phyloP scores from a whole-genome alignment of 2,888 invertebrate genomes.

The Loripinus fragilis region DNA sequence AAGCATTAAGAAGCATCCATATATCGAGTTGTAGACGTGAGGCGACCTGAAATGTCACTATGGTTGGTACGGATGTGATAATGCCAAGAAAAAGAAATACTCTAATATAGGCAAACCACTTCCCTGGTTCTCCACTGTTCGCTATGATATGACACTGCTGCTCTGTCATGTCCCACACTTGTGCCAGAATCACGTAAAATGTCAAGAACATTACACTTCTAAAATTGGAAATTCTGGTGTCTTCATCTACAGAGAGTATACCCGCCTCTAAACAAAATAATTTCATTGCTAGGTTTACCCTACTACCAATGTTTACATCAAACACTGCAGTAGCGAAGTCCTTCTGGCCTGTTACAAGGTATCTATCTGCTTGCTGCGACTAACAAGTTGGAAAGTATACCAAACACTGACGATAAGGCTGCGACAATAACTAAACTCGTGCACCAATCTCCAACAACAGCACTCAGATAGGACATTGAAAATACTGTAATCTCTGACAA shows the following conservation, averaged over 20 bases:
- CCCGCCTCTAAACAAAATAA: background rate
- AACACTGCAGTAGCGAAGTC: background rate
- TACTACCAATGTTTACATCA: background rate
- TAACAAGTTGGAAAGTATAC: constrained; percentile 2
- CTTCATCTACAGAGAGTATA: background rate
- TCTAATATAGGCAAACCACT: background rate
- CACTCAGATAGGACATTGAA: background rate
- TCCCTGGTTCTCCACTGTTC: background rate
- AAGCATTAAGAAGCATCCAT: background rate
- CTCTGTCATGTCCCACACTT: constrained; percentile 11
- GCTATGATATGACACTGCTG: background rate
- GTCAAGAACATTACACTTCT: background rate
- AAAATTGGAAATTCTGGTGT: background rate
- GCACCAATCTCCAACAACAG: background rate
- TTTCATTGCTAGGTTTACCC: background rate
- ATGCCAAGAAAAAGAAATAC: background rate
- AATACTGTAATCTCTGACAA: background rate
- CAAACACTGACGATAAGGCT: background rate
- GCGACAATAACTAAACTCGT: background rate
- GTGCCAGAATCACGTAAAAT: constrained; percentile 1
- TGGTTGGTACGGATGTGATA: background rate
- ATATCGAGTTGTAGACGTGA: background rate
- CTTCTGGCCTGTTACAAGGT: background rate
- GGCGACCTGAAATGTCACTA: background rate
- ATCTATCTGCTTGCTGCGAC: background rate